Evolutionary conservation across 1,140 invertebrate genomes (phyloP).

Genomic region (Plutomurus gul): DNA sequence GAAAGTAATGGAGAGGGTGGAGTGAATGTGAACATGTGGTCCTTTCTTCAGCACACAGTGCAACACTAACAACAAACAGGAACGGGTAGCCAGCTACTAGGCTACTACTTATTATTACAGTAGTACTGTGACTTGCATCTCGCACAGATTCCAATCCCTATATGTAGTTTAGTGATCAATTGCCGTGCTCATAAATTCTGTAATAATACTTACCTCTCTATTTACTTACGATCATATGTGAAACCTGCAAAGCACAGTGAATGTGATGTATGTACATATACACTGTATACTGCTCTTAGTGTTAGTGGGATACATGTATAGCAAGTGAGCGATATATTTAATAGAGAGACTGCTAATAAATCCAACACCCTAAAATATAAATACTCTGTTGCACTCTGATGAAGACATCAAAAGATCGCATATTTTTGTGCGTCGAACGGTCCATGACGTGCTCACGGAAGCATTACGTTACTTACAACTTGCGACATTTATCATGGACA

Average conservation of each 20-base stretch:
- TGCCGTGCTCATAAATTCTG: no score
- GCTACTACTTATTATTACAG: background rate
- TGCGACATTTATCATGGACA: background rate
- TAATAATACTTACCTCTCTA: no score
- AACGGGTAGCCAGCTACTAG: background rate
- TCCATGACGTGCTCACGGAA: conserved; percentile 50
- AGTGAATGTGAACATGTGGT: conserved; percentile 52
- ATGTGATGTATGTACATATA: no score
- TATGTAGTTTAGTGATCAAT: no score
- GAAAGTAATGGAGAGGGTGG: conserved; percentile 39
- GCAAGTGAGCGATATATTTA: no score
- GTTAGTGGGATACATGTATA: no score
- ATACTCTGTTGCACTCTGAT: conserved; percentile 19
- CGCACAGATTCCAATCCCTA: no score
- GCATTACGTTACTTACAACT: conserved; percentile 20
- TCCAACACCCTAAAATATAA: background rate
- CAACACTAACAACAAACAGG: background rate
- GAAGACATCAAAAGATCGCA: conserved; percentile 45
- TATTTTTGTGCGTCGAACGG: conserved; percentile 42
- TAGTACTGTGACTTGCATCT: no score
- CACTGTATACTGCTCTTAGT: no score
- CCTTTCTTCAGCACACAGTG: background rate
- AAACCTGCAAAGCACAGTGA: no score
- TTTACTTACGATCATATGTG: no score
- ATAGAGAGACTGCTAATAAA: no score